Conservation (phyloP, 2,797 vertebrate genomes). For the Tokudaia muenninki region DNA sequence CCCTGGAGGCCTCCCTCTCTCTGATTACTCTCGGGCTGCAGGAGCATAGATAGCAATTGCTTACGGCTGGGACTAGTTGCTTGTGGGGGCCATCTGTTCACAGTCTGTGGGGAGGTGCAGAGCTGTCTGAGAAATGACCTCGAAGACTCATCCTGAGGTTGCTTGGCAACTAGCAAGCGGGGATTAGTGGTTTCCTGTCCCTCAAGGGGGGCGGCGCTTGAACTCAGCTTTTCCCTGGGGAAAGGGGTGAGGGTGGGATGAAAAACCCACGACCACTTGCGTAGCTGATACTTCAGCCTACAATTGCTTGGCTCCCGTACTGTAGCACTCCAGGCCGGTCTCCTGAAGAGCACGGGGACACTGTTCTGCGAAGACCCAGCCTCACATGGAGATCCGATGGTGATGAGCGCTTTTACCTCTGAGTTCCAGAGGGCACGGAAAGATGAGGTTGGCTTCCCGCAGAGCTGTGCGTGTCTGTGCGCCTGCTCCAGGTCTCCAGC, state of each 20-base stretch:
- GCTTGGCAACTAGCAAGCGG: conserved; percentile 80
- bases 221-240: neutral
- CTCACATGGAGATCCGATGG: neutral
- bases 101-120: conserved; percentile 71
- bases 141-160: conserved; percentile 76
- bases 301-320: no score
- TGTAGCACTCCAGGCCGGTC: neutral
- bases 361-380: neutral
- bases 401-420: neutral
- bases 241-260: neutral
- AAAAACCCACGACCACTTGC: neutral
- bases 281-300: neutral
- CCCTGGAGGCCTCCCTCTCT: neutral
- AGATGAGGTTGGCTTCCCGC: neutral
- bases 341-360: neutral
- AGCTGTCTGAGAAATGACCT: conserved; percentile 80
- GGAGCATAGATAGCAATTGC: conserved; percentile 5
- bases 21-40: neutral
- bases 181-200: conserved; percentile 49
- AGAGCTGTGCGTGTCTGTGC: neutral
- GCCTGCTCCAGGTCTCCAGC: neutral
- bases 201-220: conserved; percentile 14
- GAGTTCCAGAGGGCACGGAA: neutral
- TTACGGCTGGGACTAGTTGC: conserved; percentile 65
- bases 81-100: conserved; percentile 70